Conservation (phyloP, 1,140 invertebrate genomes). For the Drosophila gunungcola region DNA sequence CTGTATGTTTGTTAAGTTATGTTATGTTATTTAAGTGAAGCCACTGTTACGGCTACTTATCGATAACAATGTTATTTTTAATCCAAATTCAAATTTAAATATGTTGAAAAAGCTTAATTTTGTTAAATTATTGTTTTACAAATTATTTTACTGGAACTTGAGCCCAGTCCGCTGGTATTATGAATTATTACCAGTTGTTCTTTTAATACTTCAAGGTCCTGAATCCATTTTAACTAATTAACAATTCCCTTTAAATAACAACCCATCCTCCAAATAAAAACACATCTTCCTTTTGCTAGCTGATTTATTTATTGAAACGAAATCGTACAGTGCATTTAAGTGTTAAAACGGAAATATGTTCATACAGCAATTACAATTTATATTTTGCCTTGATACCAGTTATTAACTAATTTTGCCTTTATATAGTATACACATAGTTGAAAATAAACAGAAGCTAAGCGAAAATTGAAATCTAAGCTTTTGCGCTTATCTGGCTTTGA, state of each 20-base stretch:
- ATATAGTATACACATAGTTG: conserved; percentile 56
- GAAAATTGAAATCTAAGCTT: conserved; percentile 52
- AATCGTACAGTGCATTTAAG: conserved; percentile 64
- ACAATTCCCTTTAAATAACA: background rate
- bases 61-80: background rate
- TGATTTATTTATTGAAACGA: conserved; percentile 72
- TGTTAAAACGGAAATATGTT: conserved; percentile 51
- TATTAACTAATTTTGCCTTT: conserved; percentile 64
- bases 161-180: no score
- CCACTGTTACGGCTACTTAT: background rate
- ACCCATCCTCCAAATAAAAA: conserved; percentile 9
- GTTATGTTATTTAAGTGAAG: background rate
- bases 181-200: no score
- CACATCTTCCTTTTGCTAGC: conserved; percentile 31
- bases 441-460: conserved; percentile 56
- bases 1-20: no score
- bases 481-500: conserved; percentile 33
- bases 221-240: background rate
- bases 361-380: conserved; percentile 51
- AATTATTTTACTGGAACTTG: no score
- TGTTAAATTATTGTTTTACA: no score
- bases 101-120: no score
- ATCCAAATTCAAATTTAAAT: conserved; percentile 3
- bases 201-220: no score
- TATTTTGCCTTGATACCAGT: conserved; percentile 46